These are phyloP conservation scores for Peromyscus maniculatus DNA, from an alignment of 2,113 vertebrate genomes.

Conservation along the genomic window DNA sequence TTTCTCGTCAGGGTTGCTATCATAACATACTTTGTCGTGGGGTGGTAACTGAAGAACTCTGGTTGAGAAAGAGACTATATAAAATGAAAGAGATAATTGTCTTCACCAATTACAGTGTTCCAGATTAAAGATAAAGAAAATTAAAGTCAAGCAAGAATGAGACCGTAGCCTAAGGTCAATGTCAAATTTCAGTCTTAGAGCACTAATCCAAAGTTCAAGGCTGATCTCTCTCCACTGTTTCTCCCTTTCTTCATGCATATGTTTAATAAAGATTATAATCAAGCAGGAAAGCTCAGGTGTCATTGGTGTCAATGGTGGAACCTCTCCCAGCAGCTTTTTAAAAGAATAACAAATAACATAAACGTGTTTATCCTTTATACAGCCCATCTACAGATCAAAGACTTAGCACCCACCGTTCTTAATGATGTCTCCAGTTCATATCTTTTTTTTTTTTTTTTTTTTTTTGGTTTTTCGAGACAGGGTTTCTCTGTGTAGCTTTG, in stretches of 20 bases:
- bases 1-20: not conserved
- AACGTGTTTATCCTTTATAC: not conserved
- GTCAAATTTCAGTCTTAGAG: slow-evolving; percentile 12
- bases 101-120: not conserved
- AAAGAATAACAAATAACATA: not conserved
- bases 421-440: not conserved
- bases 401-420: not conserved
- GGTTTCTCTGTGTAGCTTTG: too few relatives aligned
- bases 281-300: not conserved
- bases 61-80: not conserved
- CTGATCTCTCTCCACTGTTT: not conserved
- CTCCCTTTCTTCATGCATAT: not conserved
- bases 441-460: not conserved
- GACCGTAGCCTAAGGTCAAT: not conserved
- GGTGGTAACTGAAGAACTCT: not conserved
- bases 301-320: not conserved
- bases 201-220: not conserved
- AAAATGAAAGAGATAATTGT: slow-evolving; percentile 31
- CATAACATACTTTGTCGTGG: not conserved
- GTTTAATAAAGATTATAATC: not conserved
- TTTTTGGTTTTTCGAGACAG: too few relatives aligned
- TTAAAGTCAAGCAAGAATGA: not conserved
- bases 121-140: slow-evolving; percentile 31
- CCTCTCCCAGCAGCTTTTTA: not conserved
- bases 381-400: not conserved